Evolutionary conservation across 2,797 vertebrate species (phyloP), one percentile per base, ranked within the genome.

Genomic region (Balearica regulorum): DNA sequence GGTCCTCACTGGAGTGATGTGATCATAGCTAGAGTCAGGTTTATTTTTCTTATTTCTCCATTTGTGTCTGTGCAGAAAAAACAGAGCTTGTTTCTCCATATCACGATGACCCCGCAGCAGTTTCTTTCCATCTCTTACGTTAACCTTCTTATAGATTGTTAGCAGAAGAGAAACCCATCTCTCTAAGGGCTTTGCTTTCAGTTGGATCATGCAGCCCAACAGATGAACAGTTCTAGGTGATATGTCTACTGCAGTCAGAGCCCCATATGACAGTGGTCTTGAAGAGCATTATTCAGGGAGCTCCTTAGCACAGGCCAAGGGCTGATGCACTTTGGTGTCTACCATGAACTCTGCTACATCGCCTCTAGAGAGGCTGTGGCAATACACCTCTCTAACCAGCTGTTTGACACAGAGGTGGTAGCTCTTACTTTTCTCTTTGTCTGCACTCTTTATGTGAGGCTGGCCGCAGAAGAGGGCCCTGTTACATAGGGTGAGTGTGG

Each of bases 401-500:
- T 79, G 22, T 12, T 33, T 39, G 51, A 21, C 25, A 35, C 28
- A 49, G 46, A 17, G 37, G 12, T 35, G 43, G 15, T 26, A 41
- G 58, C 49, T 77, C 37, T 68, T 33, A 55, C 39, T 33, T 71
- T 64, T 48, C 43, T 29, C 16, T 29, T 55, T n/a, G 44, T 10
- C 16, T 55, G 13, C 75, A 5, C 53, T 43, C 37, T 33, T 46
- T 18, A 7, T 24, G 44, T 21, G 69, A 65, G 51, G 13, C 64
- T 64, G 73, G 46, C 21, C 46, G 41, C 58, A 22, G 64, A 26
- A 58, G 31, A 77, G 21, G 8, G 21, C 51, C 78, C 31, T 13
- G 13, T 35, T 33, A 29, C 10, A 0, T 16, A 22, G 28, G 11
- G 5, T 35, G 20, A 41, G 9, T 2, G 1, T 24, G 29, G 39